phyloP scores from a whole-genome alignment of 2,888 invertebrate species.

The Muscina levida region DNA sequence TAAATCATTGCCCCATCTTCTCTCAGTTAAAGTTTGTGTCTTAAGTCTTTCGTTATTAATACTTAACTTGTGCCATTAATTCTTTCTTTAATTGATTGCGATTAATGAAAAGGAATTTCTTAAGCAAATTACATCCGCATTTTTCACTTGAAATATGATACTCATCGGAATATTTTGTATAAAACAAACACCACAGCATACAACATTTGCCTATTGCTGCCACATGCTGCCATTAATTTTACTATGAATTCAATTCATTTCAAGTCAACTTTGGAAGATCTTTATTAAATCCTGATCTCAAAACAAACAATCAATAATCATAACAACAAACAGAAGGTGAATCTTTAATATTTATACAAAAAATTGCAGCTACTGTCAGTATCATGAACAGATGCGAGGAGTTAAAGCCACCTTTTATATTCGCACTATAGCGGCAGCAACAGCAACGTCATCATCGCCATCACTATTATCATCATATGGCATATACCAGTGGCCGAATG shows the following conservation, averaged over 20 bases:
- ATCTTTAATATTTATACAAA: slow-evolving; percentile 42
- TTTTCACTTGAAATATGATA: slow-evolving; percentile 11
- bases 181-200: too few relatives aligned
- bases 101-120: too few relatives aligned
- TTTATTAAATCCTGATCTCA: slow-evolving; percentile 54
- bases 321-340: slow-evolving; percentile 33
- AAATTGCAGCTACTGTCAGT: not conserved
- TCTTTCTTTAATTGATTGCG: too few relatives aligned
- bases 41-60: slow-evolving; percentile 33
- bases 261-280: slow-evolving; percentile 48
- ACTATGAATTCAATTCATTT: slow-evolving; percentile 22
- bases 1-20: too few relatives aligned
- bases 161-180: not conserved
- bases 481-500: not conserved
- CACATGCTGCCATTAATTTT: not conserved
- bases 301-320: slow-evolving; percentile 61
- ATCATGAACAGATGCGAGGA: slow-evolving; percentile 16
- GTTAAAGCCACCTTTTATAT: not conserved
- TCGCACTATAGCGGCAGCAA: not conserved
- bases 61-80: too few relatives aligned
- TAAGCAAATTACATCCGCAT: too few relatives aligned
- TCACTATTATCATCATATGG: not conserved
- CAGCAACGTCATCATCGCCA: not conserved
- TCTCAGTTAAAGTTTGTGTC: slow-evolving; percentile 14
- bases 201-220: not conserved